Conservation (phyloP, 2,797 vertebrate genomes). For the Malurus splendens region DNA sequence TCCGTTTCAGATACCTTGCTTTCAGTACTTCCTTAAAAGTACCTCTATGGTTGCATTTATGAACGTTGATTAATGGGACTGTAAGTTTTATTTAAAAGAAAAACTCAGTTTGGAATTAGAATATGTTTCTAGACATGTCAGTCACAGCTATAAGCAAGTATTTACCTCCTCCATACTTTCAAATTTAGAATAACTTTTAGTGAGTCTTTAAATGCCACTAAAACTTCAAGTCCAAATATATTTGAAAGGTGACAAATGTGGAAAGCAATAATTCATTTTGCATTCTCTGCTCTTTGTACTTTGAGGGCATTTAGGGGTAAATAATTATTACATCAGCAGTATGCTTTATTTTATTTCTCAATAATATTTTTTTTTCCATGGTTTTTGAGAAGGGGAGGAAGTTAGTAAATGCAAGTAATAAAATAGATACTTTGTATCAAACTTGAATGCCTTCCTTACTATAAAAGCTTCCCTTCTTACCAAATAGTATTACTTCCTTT, state of each 20-base stretch:
- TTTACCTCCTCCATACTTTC: neutral
- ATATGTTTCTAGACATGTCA: neutral
- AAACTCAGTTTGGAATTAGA: neutral
- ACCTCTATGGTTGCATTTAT: neutral
- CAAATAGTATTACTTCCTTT: neutral
- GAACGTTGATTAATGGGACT: neutral
- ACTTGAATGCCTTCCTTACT: neutral
- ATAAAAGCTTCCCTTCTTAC: neutral
- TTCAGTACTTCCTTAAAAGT: neutral
- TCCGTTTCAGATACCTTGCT: neutral
- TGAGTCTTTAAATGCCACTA: neutral
- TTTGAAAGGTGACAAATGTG: neutral
- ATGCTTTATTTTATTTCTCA: neutral
- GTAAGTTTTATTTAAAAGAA: neutral
- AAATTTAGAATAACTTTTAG: neutral
- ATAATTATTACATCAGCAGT: neutral
- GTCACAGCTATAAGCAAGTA: neutral
- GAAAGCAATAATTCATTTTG: neutral
- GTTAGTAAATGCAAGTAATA: neutral
- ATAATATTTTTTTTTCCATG: accelerated
- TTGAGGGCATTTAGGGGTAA: neutral
- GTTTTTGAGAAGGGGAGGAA: accelerated
- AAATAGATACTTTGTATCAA: neutral
- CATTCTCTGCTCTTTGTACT: neutral
- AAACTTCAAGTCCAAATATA: neutral